A percentile compares a stretch with the other conserved stretches of the same genome.
phyloP scores from a whole-genome alignment of 2,797 vertebrate species.

The Cryptoprocta ferox region DNA sequence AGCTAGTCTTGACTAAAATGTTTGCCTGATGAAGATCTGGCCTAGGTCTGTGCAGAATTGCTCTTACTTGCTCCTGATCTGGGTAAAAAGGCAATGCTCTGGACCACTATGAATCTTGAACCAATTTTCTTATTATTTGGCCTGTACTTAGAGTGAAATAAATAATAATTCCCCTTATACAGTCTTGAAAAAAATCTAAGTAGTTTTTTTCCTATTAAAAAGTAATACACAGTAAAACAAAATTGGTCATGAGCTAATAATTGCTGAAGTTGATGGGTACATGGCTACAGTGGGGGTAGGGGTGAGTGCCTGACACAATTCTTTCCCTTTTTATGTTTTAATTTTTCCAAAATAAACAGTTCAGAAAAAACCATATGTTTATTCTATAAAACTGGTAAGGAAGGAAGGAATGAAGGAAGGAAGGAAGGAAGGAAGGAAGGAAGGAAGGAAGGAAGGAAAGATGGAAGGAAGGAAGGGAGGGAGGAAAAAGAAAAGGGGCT shows the following conservation, averaged over 20 bases:
- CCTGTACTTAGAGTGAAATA: background rate
- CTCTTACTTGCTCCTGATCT: background rate
- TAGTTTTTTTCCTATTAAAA: background rate
- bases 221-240: background rate
- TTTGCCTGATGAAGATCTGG: background rate
- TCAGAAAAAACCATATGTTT: background rate
- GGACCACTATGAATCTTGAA: background rate
- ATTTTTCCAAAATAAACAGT: background rate
- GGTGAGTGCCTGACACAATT: background rate
- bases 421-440: too few species aligned
- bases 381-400: background rate
- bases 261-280: background rate
- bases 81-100: background rate
- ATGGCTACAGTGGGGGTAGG: background rate
- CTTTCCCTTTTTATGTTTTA: slow-evolving; percentile 4
- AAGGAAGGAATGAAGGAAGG: too few species aligned
- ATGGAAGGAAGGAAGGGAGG: too few species aligned
- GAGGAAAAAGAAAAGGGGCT: too few species aligned
- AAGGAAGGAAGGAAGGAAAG: too few species aligned
- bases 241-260: background rate
- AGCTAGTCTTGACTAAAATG: background rate
- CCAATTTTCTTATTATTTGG: background rate
- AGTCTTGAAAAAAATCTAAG: background rate
- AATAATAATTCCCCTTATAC: background rate
- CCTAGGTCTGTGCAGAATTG: background rate